Base-by-base conservation (phyloP, 30 jellyfish, hydroid and myxozoan species). In the Hydractinia echinata region DNA sequence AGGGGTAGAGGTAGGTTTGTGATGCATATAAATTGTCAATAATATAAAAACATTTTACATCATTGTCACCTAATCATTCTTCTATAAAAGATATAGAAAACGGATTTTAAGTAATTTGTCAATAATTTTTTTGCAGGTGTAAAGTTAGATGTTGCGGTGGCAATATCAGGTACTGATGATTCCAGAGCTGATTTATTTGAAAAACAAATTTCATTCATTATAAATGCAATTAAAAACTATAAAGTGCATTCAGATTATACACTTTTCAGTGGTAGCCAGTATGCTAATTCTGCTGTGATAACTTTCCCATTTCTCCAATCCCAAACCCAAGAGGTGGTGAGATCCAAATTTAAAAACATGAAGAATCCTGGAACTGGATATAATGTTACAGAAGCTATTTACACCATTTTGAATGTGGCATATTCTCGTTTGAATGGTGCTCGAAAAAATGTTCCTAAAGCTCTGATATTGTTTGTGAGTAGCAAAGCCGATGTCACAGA, bases 341-440 rank as follows among this genome's bases (percentile, higher is more conserved):
- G 44, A 30, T 30, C 44, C 44, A 1, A 30, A 30, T 30, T 30
- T 30, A 30, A 30, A 30, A 30, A 30, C 2, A 30, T 30, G 44
- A 30, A 30, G 44, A 30, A 30, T 30, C 44, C 44, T 30, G 44
- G 44, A 30, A 30, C 44, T 30, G 44, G 44, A 30, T 30, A 30
- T 30, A 30, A 30, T 30, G 44, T 30, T 30, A 30, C 44, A 30
- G 44, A 30, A 30, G 44, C 44, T 30, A 30, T 30, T 30, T 30
- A 30, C 44, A 30, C 44, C 44, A 30, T 2, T 30, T 30, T 30
- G 44, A 30, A 30, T 30, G 44, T 30, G 44, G 52, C 81, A 61
- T 84, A 83, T 66, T 48, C 81, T 4, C 19, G 72, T 49, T 15
- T 5, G 51, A 51, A 76, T 44, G 96, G 95, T 60, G 96, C 92